phyloP scores from a whole-genome alignment of 64 coral and sea anemone species.

The Trachythela sp. region DNA sequence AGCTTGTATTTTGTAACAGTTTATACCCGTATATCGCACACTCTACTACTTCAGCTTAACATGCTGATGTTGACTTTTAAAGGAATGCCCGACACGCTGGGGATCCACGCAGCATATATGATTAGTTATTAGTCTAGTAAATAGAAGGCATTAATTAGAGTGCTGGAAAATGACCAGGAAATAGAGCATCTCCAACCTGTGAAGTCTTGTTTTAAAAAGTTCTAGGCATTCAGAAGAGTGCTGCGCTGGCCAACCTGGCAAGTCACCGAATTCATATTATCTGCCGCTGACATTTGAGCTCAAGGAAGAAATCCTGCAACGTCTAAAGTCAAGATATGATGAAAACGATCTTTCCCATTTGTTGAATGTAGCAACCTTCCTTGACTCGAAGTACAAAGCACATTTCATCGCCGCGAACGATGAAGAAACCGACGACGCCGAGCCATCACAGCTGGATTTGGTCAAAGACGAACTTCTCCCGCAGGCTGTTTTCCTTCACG shows the following conservation, averaged over 20 bases:
- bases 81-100: conserved; percentile 3
- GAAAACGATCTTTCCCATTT: neutral
- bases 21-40: too few relatives aligned
- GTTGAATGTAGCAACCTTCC: neutral
- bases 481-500: neutral
- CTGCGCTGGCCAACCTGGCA: neutral
- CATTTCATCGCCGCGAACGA: neutral
- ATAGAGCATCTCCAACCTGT: neutral
- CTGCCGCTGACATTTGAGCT: neutral
- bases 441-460: neutral
- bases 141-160: neutral
- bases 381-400: neutral
- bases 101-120: conserved; percentile 13
- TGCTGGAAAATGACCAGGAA: neutral
- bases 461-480: neutral
- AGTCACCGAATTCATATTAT: neutral
- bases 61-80: neutral
- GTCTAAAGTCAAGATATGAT: neutral
- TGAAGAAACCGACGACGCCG: neutral
- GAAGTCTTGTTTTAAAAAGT: neutral
- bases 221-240: neutral
- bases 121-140: neutral
- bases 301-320: neutral
- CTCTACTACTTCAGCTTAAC: too few relatives aligned
- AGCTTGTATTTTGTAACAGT: too few relatives aligned